Conservation (phyloP, 2,888 invertebrate species). For the Agrochola lota region DNA sequence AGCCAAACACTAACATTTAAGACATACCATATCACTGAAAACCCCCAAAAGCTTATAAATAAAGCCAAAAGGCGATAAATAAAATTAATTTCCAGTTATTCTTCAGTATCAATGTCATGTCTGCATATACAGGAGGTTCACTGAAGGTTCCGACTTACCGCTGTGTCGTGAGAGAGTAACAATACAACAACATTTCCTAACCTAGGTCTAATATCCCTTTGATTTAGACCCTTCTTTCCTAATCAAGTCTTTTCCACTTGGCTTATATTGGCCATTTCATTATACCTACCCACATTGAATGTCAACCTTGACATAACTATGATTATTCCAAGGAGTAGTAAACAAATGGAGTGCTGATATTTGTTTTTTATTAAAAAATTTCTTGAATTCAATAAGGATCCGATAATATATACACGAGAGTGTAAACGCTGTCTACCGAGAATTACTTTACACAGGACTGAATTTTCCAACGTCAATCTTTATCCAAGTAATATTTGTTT, state of each 20-base stretch:
- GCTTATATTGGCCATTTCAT: conserved; percentile 48
- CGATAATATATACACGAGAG: not conserved
- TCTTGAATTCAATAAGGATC: not conserved
- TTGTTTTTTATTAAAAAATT: not conserved
- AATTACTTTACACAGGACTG: not conserved
- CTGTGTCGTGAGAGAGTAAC: conserved; percentile 54
- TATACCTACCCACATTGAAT: conserved; percentile 44
- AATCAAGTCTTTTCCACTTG: conserved; percentile 60
- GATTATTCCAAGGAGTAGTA: conserved; percentile 31
- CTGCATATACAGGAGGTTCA: conserved; percentile 33
- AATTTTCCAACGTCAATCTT: not conserved
- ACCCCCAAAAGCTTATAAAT: conserved; percentile 15
- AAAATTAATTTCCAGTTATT: not conserved
- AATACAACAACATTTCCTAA: conserved; percentile 43
- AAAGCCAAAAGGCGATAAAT: conserved; percentile 11
- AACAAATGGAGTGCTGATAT: conserved; percentile 38
- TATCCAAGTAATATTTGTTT: not conserved
- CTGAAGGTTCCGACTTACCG: conserved; percentile 37
- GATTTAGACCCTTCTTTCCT: conserved; percentile 42
- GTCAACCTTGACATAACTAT: conserved; percentile 27
- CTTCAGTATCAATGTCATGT: conserved; percentile 49
- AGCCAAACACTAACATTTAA: conserved; percentile 6
- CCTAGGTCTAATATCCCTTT: conserved; percentile 30
- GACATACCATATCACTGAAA: not conserved
- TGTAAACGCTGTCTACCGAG: not conserved